Base-by-base conservation (phyloP, 2,888 invertebrate species). In the Drymonia ruficornis region DNA sequence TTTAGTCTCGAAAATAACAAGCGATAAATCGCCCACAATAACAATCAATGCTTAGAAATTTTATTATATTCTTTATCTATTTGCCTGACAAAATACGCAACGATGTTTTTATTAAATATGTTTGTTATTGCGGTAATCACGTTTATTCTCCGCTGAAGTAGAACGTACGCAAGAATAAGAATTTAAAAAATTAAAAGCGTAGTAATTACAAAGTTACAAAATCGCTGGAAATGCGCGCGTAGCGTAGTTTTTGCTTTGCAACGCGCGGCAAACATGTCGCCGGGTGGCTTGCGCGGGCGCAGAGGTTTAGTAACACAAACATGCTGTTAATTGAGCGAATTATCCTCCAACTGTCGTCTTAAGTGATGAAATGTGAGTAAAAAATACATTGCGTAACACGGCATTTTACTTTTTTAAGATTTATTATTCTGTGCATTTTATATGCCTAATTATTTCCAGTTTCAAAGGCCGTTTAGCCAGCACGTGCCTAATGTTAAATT, bases 281-380 rank as follows among this genome's bases (percentile, higher is more conserved):
- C 68, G 54, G 63, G 76, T 72, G 68, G 74, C 76, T 72, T 80
- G 78, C 77, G 74, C 69, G 53, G 50, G 55, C 66, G 70, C 75
- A 56, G 65, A 61, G 74, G 70, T 74, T 76, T 72, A 77, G 71
- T 74, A 78, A 76, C 74, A 75, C 79, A 81, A 78, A 77, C 80
- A 83, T 73, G 80, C 76, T 70, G 78, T 78, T 87, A 89, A 89
- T 91, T 89, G 80, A 82, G 59, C 67, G 74, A 83, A 87, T 88
- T 84, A 86, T 78, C 79, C 79, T 74, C 79, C 78, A 78, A 83
- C 84, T 80, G 85, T 83, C 81, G 75, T 73, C 75, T 63, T 64
- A 67, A 74, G 78, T 86, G 83, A 85, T 83, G 85, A 89, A 89
- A 88, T 86, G 85, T 78, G 63, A 63, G 74, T 72, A 88, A 87